A percentile compares a stretch with the other conserved stretches of the same genome.
Conservation (phyloP, 2,888 invertebrate species). For the Microplitis manilae region DNA sequence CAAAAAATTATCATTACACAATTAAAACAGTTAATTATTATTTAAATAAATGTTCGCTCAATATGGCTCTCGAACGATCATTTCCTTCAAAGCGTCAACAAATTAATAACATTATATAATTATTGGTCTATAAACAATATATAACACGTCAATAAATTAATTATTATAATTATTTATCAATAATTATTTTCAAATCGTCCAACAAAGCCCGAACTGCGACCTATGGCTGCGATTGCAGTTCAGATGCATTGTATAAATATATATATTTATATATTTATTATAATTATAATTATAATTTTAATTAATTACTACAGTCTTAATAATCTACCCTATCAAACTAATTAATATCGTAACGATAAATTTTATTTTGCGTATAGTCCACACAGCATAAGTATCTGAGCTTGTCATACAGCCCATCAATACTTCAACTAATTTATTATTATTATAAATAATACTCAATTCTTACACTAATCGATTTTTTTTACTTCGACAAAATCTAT, state of each 20-base stretch:
- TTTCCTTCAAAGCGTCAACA: slow-evolving; percentile 22
- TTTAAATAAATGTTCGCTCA: slow-evolving; percentile 47
- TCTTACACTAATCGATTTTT: background rate
- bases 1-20: background rate
- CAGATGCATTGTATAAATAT: slow-evolving; percentile 68
- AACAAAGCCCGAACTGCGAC: slow-evolving; percentile 66
- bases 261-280: slow-evolving; percentile 44
- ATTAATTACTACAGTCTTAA: slow-evolving; percentile 11
- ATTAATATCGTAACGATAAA: slow-evolving; percentile 21
- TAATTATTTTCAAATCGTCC: slow-evolving; percentile 38
- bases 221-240: slow-evolving; percentile 65
- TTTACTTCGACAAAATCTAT: slow-evolving; percentile 20
- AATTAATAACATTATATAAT: background rate
- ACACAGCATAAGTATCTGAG: slow-evolving; percentile 61
- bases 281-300: slow-evolving; percentile 41
- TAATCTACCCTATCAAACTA: slow-evolving; percentile 8
- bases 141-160: background rate
- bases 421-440: slow-evolving; percentile 13
- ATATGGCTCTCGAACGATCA: slow-evolving; percentile 63
- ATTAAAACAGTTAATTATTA: background rate
- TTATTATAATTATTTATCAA: background rate
- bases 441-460: background rate
- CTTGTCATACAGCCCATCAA: slow-evolving; percentile 13
- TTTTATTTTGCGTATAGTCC: slow-evolving; percentile 62
- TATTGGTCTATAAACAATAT: background rate